Conservation (phyloP, 2,113 vertebrate genomes). For the Benitochromis conjunctus region DNA sequence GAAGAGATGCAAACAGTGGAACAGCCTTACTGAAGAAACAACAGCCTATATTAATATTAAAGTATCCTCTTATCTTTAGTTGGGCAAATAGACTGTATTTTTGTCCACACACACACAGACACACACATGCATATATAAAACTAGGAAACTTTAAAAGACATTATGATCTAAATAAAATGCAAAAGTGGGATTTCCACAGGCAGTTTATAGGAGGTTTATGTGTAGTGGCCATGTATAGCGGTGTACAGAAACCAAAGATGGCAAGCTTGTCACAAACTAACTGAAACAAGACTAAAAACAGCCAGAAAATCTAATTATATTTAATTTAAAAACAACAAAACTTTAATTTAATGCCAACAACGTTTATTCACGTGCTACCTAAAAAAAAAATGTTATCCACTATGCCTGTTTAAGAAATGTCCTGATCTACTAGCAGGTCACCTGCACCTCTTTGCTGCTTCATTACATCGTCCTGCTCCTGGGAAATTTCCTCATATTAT, state of each 20-base stretch:
- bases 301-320: background rate
- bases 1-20: background rate
- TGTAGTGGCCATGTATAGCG: too few relatives aligned
- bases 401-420: background rate
- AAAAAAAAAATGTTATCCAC: background rate
- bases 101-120: background rate
- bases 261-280: background rate
- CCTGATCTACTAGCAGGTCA: background rate
- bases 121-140: background rate
- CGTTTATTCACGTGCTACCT: background rate
- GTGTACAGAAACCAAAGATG: background rate
- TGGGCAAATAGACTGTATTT: background rate
- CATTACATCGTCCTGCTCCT: background rate
- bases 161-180: background rate
- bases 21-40: background rate
- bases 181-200: background rate
- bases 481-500: background rate
- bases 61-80: rapidly evolving
- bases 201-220: background rate
- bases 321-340: rapidly evolving
- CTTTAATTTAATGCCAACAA: rapidly evolving
- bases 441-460: background rate
- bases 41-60: background rate
- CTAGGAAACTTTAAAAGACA: rapidly evolving
- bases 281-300: background rate